Conservation (phyloP, 2,888 invertebrate species). For the Homarus gammarus region DNA sequence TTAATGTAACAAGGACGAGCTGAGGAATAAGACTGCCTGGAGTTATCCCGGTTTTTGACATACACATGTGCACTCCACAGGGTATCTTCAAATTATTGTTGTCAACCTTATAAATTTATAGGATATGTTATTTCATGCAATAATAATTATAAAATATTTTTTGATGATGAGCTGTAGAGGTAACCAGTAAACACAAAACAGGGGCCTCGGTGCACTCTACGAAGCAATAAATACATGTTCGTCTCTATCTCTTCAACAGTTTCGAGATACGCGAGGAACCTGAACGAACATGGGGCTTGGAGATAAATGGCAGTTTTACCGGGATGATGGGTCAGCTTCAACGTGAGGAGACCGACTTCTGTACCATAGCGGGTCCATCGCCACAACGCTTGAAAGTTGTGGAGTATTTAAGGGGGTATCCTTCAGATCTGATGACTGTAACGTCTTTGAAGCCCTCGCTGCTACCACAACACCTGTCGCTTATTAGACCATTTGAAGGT, state of each 20-base stretch:
- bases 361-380: conserved; percentile 24
- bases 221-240: neutral
- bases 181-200: too few species aligned
- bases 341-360: conserved; percentile 24
- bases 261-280: conserved; percentile 28
- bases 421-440: conserved; percentile 16
- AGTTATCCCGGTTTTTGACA: too few species aligned
- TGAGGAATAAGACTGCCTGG: too few species aligned
- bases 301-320: neutral
- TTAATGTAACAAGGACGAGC: too few species aligned
- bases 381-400: conserved; percentile 16
- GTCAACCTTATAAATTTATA: too few species aligned
- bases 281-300: conserved; percentile 8
- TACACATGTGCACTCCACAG: too few species aligned
- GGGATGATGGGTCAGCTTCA: conserved; percentile 39
- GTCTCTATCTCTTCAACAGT: neutral
- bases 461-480: conserved; percentile 24
- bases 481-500: conserved; percentile 31
- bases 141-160: too few species aligned
- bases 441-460: conserved; percentile 33
- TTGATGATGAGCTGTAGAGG: too few species aligned
- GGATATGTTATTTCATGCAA: too few species aligned
- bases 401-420: conserved; percentile 17
- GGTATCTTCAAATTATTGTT: too few species aligned
- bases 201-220: too few species aligned